phyloP scores from a whole-genome alignment of 2,888 invertebrate genomes.

The Melanotus villosus region DNA sequence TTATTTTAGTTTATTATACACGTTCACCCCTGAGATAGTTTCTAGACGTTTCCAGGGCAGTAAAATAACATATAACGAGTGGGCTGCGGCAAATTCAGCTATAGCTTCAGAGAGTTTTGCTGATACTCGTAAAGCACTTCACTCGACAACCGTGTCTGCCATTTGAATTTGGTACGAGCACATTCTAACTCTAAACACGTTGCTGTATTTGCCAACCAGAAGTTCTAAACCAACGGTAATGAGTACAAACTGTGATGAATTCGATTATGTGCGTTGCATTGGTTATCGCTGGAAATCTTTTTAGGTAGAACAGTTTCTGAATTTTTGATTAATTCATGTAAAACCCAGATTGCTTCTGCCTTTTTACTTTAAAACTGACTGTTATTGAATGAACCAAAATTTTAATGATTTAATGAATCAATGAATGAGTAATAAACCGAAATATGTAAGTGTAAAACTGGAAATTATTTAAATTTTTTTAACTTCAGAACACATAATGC shows the following conservation, averaged over 20 bases:
- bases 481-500: too few species aligned
- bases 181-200: constrained; percentile 40
- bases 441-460: too few species aligned
- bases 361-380: too few species aligned
- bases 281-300: too few species aligned
- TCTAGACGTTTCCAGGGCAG: constrained; percentile 16
- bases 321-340: too few species aligned
- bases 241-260: not conserved
- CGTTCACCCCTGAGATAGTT: not conserved
- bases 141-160: constrained; percentile 42
- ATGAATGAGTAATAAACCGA: too few species aligned
- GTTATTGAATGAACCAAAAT: too few species aligned
- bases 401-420: too few species aligned
- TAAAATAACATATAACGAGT: constrained; percentile 27
- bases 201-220: constrained; percentile 35
- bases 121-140: constrained; percentile 41
- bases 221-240: constrained; percentile 28
- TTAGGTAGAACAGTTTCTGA: too few species aligned
- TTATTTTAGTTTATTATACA: constrained; percentile 25
- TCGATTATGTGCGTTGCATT: not conserved
- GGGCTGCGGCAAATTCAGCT: constrained; percentile 17
- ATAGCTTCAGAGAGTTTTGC: constrained; percentile 21
- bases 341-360: too few species aligned
- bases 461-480: too few species aligned
- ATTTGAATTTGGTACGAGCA: constrained; percentile 43